Conservation (phyloP, 2,888 invertebrate species). For the Mythimna loreyi region DNA sequence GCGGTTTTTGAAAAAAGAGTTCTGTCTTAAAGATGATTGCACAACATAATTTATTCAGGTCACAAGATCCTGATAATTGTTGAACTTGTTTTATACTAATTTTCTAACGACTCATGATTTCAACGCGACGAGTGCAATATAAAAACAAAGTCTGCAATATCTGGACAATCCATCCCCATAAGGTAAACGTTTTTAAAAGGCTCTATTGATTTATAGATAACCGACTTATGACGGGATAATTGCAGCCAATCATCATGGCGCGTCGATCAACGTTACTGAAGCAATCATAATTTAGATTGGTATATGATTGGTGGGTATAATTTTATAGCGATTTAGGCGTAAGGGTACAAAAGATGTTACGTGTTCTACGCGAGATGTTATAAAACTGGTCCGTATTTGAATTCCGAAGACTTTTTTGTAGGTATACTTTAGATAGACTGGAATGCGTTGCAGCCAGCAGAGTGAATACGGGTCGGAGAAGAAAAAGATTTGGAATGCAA, state of each 20-base stretch:
- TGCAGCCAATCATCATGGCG: slow-evolving; percentile 71
- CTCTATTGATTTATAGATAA: slow-evolving; percentile 78
- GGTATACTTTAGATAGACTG: neutral
- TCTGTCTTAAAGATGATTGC: neutral
- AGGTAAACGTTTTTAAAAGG: slow-evolving; percentile 56
- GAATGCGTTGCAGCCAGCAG: neutral
- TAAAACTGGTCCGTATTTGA: slow-evolving; percentile 35
- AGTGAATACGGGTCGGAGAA: neutral
- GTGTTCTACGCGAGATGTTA: slow-evolving; percentile 33
- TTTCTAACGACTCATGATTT: neutral
- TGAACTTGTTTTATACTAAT: neutral
- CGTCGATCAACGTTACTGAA: slow-evolving; percentile 60
- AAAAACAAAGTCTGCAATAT: slow-evolving; percentile 18
- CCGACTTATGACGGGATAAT: slow-evolving; percentile 75
- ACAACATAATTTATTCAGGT: neutral
- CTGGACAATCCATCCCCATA: slow-evolving; percentile 29
- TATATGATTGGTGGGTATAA: slow-evolving; percentile 64
- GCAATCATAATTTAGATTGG: slow-evolving; percentile 65
- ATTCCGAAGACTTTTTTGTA: slow-evolving; percentile 38
- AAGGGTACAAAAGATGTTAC: slow-evolving; percentile 52
- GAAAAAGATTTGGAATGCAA: neutral
- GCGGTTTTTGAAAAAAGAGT: neutral
- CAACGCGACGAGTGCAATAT: neutral
- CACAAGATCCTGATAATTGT: neutral
- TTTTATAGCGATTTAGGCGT: slow-evolving; percentile 63